These are phyloP conservation scores for Ramphastos sulfuratus DNA, from an alignment of 2,113 vertebrate genomes.

Conservation along the genomic window DNA sequence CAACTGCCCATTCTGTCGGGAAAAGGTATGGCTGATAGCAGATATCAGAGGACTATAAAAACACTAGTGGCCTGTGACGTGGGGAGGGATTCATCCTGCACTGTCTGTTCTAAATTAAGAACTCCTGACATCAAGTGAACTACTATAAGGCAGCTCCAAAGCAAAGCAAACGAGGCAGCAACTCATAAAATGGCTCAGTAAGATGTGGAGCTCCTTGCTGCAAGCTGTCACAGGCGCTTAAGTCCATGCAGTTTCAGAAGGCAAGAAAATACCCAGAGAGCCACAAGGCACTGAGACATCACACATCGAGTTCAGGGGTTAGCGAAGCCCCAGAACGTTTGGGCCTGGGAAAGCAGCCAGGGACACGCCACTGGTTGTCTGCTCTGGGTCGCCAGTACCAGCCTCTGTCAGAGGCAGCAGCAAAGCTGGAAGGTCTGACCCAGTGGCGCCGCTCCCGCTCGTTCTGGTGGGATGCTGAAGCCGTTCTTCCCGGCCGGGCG, in stretches of 20 bases:
- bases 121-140: neutral
- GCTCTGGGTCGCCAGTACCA: neutral
- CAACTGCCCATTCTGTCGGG: neutral
- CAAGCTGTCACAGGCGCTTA: neutral
- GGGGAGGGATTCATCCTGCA: neutral
- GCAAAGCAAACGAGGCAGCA: neutral
- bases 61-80: neutral
- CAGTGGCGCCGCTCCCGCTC: fast-evolving
- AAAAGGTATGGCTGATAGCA: neutral
- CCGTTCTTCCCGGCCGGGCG: neutral
- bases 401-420: neutral
- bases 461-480: neutral
- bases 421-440: no score
- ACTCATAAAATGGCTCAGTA: neutral
- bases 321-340: neutral
- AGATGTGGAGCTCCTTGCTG: neutral
- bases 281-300: fast-evolving
- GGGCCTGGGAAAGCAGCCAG: neutral
- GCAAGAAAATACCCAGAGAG: neutral
- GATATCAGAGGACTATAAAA: neutral
- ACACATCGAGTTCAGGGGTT: fast-evolving
- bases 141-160: neutral
- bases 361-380: neutral
- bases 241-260: fast-evolving
- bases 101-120: neutral